Evolutionary conservation across 2,888 invertebrate genomes (phyloP).

Genomic region (Drosophila nr. fundita): DNA sequence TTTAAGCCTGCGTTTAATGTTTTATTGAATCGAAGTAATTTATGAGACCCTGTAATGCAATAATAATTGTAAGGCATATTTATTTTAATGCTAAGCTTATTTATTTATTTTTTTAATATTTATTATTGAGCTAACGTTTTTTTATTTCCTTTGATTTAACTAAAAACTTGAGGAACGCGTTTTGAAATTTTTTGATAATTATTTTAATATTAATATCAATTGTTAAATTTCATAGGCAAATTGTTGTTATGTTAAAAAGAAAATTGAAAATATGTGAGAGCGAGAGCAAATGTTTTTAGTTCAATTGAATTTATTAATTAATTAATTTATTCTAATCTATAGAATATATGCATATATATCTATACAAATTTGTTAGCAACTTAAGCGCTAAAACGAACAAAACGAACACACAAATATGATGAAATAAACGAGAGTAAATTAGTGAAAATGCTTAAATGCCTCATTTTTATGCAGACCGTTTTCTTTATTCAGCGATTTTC

Average conservation of each 20-base stretch:
- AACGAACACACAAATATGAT: slow-evolving; percentile 45
- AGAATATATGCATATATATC: slow-evolving; percentile 42
- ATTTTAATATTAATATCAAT: slow-evolving; percentile 49
- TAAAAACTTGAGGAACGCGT: slow-evolving; percentile 64
- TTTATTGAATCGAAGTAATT: slow-evolving; percentile 37
- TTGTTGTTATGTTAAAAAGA: slow-evolving; percentile 75
- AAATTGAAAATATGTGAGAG: slow-evolving; percentile 34
- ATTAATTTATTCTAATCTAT: slow-evolving; percentile 60
- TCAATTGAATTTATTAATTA: slow-evolving; percentile 80
- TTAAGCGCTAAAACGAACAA: slow-evolving; percentile 54
- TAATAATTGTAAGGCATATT: slow-evolving; percentile 65
- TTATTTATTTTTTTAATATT: slow-evolving; percentile 71
- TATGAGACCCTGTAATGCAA: slow-evolving; percentile 44
- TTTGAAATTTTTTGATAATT: slow-evolving; percentile 30
- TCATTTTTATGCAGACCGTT: neutral
- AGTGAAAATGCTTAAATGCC: slow-evolving; percentile 14
- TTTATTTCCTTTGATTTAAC: slow-evolving; percentile 71
- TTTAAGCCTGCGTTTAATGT: slow-evolving; percentile 51
- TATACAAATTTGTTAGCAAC: slow-evolving; percentile 53
- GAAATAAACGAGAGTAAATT: slow-evolving; percentile 58
- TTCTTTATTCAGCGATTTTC: neutral
- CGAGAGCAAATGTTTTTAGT: slow-evolving; percentile 79
- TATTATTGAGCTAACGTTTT: slow-evolving; percentile 49
- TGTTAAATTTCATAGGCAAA: slow-evolving; percentile 78
- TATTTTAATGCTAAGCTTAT: slow-evolving; percentile 70